Evolutionary conservation across 2,888 invertebrate genomes (phyloP).

Genomic region (Nephrotoma guestfalica): DNA sequence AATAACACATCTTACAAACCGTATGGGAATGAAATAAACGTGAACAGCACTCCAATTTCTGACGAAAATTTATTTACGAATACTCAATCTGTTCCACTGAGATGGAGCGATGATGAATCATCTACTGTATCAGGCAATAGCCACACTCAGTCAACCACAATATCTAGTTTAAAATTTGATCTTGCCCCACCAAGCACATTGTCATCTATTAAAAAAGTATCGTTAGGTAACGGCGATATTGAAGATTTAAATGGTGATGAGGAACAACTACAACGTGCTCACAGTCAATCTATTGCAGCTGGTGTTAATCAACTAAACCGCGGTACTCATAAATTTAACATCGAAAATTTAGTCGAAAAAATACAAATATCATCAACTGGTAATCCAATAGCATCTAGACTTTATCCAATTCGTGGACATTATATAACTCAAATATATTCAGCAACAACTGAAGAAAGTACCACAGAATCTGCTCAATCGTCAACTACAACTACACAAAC

Average conservation of each 20-base stretch:
- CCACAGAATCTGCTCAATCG: constrained; percentile 17
- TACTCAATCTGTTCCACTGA: constrained; percentile 32
- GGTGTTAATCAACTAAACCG: constrained; percentile 31
- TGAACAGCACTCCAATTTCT: constrained; percentile 30
- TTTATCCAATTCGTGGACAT: constrained; percentile 11
- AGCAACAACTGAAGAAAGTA: constrained; percentile 11
- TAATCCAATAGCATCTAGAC: constrained; percentile 3
- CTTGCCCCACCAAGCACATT: constrained; percentile 15
- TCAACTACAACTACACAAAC: constrained; percentile 18
- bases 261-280: constrained; percentile 51
- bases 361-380: constrained; percentile 9
- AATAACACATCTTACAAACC: constrained; percentile 25
- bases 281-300: constrained; percentile 52
- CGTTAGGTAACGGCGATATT: constrained; percentile 2
- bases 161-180: constrained; percentile 12
- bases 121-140: background rate
- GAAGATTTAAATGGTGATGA: constrained; percentile 33
- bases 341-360: constrained; percentile 6
- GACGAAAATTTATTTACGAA: constrained; percentile 27
- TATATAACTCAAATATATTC: constrained; percentile 11
- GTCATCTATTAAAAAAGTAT: background rate
- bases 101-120: constrained; percentile 32
- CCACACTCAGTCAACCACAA: constrained; percentile 10
- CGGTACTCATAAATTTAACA: constrained; percentile 14
- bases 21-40: constrained; percentile 36